These are phyloP conservation scores for Myripristis murdjan DNA, from an alignment of 2,797 vertebrate species.

Conservation along the genomic window DNA sequence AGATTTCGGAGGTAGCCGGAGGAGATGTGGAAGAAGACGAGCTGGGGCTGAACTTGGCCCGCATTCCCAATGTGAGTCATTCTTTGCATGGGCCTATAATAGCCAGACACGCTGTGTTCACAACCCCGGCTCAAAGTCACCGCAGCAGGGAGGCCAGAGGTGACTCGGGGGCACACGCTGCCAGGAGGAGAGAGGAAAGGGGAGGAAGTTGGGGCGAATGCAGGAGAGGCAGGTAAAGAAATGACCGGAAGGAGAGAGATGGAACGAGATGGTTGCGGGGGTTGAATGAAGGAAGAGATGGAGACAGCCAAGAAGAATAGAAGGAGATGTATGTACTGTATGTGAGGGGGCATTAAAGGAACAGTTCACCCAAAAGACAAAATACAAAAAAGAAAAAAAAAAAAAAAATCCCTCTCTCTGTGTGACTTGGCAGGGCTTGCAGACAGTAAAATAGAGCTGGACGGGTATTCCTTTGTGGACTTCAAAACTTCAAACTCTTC, in stretches of 20 bases:
- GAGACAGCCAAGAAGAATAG: neutral
- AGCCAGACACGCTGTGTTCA: slow-evolving; percentile 55
- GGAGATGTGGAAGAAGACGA: slow-evolving; percentile 41
- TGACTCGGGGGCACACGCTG: neutral
- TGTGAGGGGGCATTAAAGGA: too few relatives aligned
- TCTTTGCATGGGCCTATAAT: slow-evolving; percentile 43
- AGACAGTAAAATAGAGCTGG: too few relatives aligned
- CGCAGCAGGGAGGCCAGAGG: slow-evolving; percentile 29
- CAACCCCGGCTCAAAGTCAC: slow-evolving; percentile 50
- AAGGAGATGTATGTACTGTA: too few relatives aligned
- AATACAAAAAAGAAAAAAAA: too few relatives aligned
- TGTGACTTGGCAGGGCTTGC: too few relatives aligned
- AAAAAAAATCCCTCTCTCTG: too few relatives aligned
- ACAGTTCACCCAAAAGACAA: too few relatives aligned
- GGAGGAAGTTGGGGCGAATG: neutral
- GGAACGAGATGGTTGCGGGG: neutral
- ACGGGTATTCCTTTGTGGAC: too few relatives aligned
- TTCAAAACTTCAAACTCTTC: too few relatives aligned
- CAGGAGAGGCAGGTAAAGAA: neutral
- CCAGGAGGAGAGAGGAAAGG: too few relatives aligned
- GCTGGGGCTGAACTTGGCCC: slow-evolving; percentile 50
- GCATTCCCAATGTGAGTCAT: slow-evolving; percentile 41
- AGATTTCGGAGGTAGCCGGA: slow-evolving; percentile 33
- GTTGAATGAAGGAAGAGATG: too few relatives aligned
- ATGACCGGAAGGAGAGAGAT: neutral